Evolutionary conservation across 1,140 invertebrate species (phyloP).

Genomic region (Neodiprion lecontei): DNA sequence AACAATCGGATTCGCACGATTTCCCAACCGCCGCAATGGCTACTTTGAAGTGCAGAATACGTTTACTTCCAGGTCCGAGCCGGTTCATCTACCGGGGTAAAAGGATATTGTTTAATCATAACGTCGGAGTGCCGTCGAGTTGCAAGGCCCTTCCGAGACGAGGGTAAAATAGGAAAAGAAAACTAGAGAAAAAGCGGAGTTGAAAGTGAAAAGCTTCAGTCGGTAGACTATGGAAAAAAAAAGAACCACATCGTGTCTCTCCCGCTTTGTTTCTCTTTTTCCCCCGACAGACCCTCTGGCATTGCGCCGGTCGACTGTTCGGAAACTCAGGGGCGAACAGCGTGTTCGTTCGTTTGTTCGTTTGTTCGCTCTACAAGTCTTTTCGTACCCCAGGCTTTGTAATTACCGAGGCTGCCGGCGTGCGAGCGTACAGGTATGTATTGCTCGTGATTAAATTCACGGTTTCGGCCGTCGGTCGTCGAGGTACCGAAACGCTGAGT

Average conservation of each 20-base stretch:
- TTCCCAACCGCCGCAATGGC: not conserved
- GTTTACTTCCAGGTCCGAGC: too few relatives aligned
- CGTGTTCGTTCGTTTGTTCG: not conserved
- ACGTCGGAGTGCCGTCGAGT: not conserved
- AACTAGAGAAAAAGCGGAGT: not conserved
- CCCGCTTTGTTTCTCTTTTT: not conserved
- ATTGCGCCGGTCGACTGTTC: not conserved
- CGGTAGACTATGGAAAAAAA: not conserved
- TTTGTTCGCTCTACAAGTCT: not conserved
- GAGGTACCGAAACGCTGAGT: not conserved
- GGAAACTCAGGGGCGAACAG: not conserved
- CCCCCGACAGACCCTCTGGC: slow-evolving; percentile 3
- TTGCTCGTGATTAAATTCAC: not conserved
- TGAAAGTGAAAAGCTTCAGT: slow-evolving; percentile 1
- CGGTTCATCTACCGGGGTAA: not conserved
- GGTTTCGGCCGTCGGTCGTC: not conserved
- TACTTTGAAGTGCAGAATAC: too few relatives aligned
- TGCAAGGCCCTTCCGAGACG: not conserved
- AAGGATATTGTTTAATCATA: slow-evolving; percentile 6
- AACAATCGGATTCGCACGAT: not conserved
- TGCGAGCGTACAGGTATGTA: not conserved
- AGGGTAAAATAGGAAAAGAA: not conserved
- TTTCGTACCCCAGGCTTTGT: not conserved
- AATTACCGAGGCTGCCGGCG: not conserved
- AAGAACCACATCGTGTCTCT: not conserved